These are phyloP conservation scores for Cossypha polioptera DNA, from an alignment of 2,797 vertebrate species.

Conservation along the genomic window DNA sequence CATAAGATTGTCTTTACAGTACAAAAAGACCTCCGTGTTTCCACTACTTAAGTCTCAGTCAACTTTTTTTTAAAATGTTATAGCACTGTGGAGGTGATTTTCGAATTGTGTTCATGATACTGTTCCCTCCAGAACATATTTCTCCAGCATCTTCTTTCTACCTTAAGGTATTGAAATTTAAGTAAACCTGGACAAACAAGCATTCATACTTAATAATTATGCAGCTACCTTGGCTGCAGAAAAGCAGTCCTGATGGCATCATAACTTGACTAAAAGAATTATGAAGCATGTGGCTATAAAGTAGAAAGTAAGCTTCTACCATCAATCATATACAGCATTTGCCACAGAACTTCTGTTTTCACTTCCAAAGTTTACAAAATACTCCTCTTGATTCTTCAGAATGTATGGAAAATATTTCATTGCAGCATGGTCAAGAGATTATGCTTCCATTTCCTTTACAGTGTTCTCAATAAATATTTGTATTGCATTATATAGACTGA, in stretches of 20 bases:
- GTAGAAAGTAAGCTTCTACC: background rate
- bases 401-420: slow-evolving; percentile 35
- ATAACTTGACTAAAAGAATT: background rate
- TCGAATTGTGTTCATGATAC: background rate
- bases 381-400: background rate
- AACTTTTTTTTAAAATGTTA: background rate
- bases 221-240: background rate
- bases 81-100: background rate
- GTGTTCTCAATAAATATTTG: slow-evolving; percentile 20
- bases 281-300: background rate
- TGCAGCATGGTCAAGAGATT: slow-evolving; percentile 6
- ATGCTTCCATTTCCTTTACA: slow-evolving; percentile 23
- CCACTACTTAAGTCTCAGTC: background rate
- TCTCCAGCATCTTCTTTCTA: background rate
- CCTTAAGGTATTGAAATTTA: background rate
- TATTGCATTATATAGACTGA: background rate
- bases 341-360: background rate
- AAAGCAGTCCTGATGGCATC: background rate
- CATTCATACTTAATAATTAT: background rate
- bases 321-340: background rate
- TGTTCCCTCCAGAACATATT: background rate
- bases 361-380: background rate
- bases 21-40: background rate
- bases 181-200: background rate
- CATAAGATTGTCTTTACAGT: background rate